Evolutionary conservation across 2,113 vertebrate genomes (phyloP).

Genomic region (Mormyrus lacerda): DNA sequence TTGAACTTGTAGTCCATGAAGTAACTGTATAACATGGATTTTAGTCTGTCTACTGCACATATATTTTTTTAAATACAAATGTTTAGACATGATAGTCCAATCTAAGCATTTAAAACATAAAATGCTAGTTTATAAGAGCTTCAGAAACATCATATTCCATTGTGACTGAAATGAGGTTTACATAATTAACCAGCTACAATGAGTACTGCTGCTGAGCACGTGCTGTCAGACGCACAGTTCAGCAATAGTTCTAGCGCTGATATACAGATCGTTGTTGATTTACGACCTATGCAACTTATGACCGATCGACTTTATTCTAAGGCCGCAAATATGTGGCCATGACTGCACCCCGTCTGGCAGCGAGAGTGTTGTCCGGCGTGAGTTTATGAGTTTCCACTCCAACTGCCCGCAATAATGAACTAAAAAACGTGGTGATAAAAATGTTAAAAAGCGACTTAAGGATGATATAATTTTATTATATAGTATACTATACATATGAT

Average conservation of each 20-base stretch:
- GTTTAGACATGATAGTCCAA: no score
- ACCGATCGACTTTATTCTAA: not conserved
- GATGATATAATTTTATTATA: not conserved
- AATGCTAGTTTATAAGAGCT: no score
- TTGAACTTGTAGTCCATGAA: not conserved
- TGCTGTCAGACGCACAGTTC: not conserved
- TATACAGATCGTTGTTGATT: not conserved
- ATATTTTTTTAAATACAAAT: no score
- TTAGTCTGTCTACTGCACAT: no score
- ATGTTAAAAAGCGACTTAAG: not conserved
- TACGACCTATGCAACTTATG: not conserved
- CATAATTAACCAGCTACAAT: not conserved
- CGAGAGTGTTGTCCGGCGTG: not conserved
- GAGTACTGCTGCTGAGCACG: not conserved
- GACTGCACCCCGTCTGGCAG: not conserved
- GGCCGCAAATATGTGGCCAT: no score
- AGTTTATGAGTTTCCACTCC: no score
- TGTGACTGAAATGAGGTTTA: not conserved
- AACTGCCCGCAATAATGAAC: no score
- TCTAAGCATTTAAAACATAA: no score
- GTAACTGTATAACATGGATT: not conserved
- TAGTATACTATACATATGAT: no score
- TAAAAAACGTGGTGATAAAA: not conserved
- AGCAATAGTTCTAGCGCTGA: not conserved
- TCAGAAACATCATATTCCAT: not conserved